Evolutionary conservation across 2,888 invertebrate species (phyloP).

Genomic region (Orchestes rusci): DNA sequence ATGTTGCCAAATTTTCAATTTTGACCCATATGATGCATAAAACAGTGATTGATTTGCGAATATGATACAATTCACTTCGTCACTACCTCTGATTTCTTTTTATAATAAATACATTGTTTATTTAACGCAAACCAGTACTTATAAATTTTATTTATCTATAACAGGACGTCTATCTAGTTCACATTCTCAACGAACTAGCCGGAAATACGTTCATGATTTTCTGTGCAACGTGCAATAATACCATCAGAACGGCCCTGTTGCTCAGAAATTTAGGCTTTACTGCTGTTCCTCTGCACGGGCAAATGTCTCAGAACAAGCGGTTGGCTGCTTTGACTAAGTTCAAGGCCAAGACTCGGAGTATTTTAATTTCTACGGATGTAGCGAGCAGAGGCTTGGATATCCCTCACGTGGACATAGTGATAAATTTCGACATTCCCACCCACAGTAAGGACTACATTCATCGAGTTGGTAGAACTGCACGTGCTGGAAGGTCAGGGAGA

Average conservation of each 20-base stretch:
- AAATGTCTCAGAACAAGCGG: slow-evolving; percentile 97
- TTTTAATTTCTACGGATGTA: slow-evolving; percentile 96
- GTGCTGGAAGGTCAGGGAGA: slow-evolving; percentile 91
- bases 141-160: too few species aligned
- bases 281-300: slow-evolving; percentile 96
- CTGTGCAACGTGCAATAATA: slow-evolving; percentile 90
- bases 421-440: slow-evolving; percentile 97
- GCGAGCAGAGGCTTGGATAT: slow-evolving; percentile 97
- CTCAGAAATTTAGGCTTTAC: slow-evolving; percentile 84
- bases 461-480: slow-evolving; percentile 91
- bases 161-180: slow-evolving; percentile 92
- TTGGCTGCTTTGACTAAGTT: slow-evolving; percentile 95
- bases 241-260: slow-evolving; percentile 81
- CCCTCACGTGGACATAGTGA: slow-evolving; percentile 95
- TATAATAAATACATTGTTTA: too few species aligned
- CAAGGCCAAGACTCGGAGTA: slow-evolving; percentile 85
- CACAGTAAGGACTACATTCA: slow-evolving; percentile 99
- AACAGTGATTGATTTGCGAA: too few species aligned
- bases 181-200: slow-evolving; percentile 88
- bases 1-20: too few species aligned
- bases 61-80: too few species aligned
- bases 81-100: too few species aligned
- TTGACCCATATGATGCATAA: too few species aligned
- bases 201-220: slow-evolving; percentile 98
- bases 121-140: too few species aligned